A percentile compares a stretch with the other conserved stretches of the same genome.
Evolutionary conservation across 2,113 vertebrate species (phyloP).

Genomic region (Mirza zaza): DNA sequence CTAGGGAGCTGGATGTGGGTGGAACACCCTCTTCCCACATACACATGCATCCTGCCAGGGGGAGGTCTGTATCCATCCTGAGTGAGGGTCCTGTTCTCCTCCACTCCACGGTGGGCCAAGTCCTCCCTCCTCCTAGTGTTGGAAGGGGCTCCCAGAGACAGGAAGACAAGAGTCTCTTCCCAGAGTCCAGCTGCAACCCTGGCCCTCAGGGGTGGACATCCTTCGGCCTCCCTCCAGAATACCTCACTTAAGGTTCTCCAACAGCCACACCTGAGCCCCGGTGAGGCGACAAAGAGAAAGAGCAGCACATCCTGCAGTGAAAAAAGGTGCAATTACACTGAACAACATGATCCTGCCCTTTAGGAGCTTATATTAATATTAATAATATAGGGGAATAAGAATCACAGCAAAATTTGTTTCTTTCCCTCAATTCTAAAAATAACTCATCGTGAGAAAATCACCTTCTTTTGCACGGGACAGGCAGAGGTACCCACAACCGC

Average conservation of each 20-base stretch:
- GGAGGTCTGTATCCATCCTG: neutral
- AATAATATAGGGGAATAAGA: neutral
- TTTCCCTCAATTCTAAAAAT: constrained; percentile 26
- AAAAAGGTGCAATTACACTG: neutral
- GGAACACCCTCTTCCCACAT: neutral
- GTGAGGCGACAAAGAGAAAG: neutral
- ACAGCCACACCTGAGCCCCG: neutral
- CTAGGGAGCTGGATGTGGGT: neutral
- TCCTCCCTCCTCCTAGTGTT: neutral
- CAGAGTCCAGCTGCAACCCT: neutral
- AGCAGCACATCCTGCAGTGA: neutral
- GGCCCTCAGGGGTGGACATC: neutral
- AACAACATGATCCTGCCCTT: neutral
- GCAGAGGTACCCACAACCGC: neutral
- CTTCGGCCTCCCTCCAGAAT: neutral
- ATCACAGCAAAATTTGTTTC: neutral
- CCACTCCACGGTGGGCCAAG: neutral
- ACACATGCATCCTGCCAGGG: neutral
- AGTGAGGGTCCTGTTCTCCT: neutral
- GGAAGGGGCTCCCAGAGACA: neutral
- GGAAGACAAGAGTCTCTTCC: neutral
- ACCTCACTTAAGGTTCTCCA: neutral
- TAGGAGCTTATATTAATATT: neutral
- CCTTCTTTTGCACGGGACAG: neutral
- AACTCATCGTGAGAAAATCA: neutral